Base-by-base conservation (phyloP, 2,888 invertebrate species). In the Mellilla xanthometata region DNA sequence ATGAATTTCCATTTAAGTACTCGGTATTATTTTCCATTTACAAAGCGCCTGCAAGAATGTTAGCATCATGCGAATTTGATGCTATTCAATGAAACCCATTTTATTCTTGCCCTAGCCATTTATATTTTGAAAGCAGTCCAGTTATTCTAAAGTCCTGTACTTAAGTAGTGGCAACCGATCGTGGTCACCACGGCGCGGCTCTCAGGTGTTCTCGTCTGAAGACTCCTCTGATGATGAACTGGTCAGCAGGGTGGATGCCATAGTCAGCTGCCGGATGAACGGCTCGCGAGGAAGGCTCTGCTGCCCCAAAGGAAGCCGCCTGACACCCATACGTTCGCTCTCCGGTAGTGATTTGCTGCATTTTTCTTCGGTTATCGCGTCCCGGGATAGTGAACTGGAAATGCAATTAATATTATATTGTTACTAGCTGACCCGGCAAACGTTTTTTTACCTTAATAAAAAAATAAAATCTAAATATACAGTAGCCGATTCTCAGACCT, bases 281-380 rank as follows among this genome's bases (percentile, higher is more conserved):
- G 91, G 93, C 50, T 91, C 91, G 52, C 91, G 90, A 12, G 91
- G 92, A 9, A 91, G 90, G 59, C 91, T 84, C 61, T 91, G 91
- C 33, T 92, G 91, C 28, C 92, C 82, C 24, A 92, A 68, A 0
- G 92, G 90, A 8, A 87, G 76, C 9, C 91, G 85, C 2, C 91
- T 80, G 0, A 90, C 71, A 26, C 87, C 82, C 81, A 89, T 81
- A 28, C 87, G 68, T 52, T 87, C 93, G 60, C 92, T 92, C 59
- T 92, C 92, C 34, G 93, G 93, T 56, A 92, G 73, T 31, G 91
- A 92, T 76, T 92, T 91, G 73, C 91, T 85, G 65, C 90, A 90
- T 71, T 92, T 92, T 70, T 94, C 94, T 83, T 95, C 94, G 41
- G 94, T 94, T 64, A 94, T 94, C 51, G 92, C 93, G 74, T 93